These are phyloP conservation scores for Syrista parreyssii DNA, from an alignment of 2,888 invertebrate genomes.

Conservation along the genomic window DNA sequence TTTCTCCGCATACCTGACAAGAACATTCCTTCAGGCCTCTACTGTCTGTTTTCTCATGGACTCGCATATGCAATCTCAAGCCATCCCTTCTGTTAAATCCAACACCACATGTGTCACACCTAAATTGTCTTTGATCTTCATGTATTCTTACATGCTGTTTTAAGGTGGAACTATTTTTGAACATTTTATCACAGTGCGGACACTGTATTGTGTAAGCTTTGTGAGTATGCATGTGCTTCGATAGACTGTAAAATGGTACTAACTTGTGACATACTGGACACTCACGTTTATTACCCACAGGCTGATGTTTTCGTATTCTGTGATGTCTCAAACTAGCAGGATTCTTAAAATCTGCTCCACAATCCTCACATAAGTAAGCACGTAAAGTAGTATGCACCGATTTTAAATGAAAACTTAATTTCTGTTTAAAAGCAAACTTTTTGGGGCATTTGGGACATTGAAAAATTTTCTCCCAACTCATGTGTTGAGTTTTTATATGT, in stretches of 20 bases:
- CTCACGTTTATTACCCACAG: conserved; percentile 57
- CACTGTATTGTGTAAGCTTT: conserved; percentile 62
- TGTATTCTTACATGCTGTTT: conserved; percentile 63
- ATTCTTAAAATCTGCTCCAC: conserved; percentile 63
- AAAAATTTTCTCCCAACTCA: conserved; percentile 61
- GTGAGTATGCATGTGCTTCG: conserved; percentile 64
- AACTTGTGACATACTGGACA: conserved; percentile 59
- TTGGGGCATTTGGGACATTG: conserved; percentile 63
- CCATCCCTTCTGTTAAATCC: conserved; percentile 63
- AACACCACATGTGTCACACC: conserved; percentile 62
- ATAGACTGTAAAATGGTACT: conserved; percentile 62
- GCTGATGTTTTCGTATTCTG: conserved; percentile 61
- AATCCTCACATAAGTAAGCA: conserved; percentile 61
- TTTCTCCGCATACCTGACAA: conserved; percentile 62
- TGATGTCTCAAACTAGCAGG: conserved; percentile 62
- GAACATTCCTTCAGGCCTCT: conserved; percentile 61
- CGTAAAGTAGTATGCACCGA: conserved; percentile 60
- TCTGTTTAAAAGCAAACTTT: conserved; percentile 62
- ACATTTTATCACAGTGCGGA: conserved; percentile 64
- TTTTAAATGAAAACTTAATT: conserved; percentile 61
- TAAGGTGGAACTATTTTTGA: conserved; percentile 61
- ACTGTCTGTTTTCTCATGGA: conserved; percentile 60
- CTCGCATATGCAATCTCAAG: conserved; percentile 58
- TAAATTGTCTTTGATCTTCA: conserved; percentile 61
- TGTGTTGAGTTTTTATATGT: conserved; percentile 60